phyloP scores from a whole-genome alignment of 2,888 invertebrate species.

The Protodeltote pygarga region DNA sequence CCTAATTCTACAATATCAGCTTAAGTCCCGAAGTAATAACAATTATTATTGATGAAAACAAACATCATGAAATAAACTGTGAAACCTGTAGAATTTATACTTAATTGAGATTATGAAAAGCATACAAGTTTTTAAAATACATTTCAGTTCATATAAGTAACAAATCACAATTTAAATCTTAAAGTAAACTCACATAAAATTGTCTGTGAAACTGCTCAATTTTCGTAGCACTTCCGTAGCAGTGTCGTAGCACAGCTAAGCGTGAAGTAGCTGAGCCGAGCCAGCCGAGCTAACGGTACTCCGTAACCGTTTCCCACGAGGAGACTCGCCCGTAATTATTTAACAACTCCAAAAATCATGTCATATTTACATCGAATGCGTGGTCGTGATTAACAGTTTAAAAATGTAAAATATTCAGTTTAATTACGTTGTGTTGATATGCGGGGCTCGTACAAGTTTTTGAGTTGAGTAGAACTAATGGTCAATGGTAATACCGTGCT shows the following conservation, averaged over 20 bases:
- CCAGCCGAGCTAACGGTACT: conserved; percentile 39
- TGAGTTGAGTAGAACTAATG: conserved; percentile 49
- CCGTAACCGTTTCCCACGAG: conserved; percentile 45
- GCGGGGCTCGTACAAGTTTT: conserved; percentile 62
- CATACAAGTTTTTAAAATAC: too few species aligned
- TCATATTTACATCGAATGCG: conserved; percentile 60
- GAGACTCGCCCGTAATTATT: conserved; percentile 43
- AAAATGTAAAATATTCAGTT: conserved; percentile 59
- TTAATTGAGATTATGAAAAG: too few species aligned
- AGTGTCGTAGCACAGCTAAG: conserved; percentile 48
- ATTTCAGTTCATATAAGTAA: too few species aligned
- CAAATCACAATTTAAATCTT: too few species aligned
- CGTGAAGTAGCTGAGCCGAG: conserved; percentile 15
- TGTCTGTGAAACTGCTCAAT: conserved; percentile 51
- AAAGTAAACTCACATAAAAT: conserved; percentile 15
- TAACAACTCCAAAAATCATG: conserved; percentile 54
- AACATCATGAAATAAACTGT: too few species aligned
- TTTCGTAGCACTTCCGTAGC: conserved; percentile 73
- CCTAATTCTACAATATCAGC: too few species aligned
- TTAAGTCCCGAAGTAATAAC: too few species aligned
- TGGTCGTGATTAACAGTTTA: conserved; percentile 62
- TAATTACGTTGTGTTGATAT: conserved; percentile 71
- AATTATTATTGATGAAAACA: too few species aligned
- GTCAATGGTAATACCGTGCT: conserved; percentile 20
- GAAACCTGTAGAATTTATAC: too few species aligned